Conservation (phyloP, 2,888 invertebrate species). For the Caenorhabditis becei region DNA sequence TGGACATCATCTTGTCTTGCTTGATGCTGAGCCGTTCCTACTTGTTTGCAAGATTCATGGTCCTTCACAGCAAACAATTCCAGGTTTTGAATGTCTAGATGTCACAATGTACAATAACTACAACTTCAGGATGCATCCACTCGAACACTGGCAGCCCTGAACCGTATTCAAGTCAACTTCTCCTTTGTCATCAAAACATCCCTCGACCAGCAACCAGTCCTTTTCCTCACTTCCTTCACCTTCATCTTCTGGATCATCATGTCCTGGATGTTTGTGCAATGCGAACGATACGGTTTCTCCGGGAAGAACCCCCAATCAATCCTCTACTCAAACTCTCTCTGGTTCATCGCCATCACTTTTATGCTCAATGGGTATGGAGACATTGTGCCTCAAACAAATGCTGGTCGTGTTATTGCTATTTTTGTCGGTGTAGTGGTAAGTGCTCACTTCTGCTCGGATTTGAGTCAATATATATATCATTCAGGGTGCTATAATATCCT, state of each 20-base stretch:
- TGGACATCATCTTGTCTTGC: constrained; percentile 96
- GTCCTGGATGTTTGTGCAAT: constrained; percentile 97
- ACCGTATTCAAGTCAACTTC: constrained; percentile 92
- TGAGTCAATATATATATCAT: constrained; percentile 44
- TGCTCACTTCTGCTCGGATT: neutral
- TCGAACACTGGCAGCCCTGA: constrained; percentile 84
- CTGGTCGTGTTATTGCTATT: constrained; percentile 98
- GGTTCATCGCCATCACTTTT: constrained; percentile 88
- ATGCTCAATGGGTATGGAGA: constrained; percentile 99
- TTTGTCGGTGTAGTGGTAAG: constrained; percentile 99
- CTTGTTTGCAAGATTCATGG: constrained; percentile 98
- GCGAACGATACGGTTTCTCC: constrained; percentile 86
- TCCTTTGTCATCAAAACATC: constrained; percentile 96
- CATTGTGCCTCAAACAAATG: constrained; percentile 98
- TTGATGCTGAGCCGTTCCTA: constrained; percentile 99
- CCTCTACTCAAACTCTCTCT: constrained; percentile 80
- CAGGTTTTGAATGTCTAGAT: constrained; percentile 71
- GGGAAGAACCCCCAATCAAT: constrained; percentile 74
- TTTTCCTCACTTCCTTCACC: constrained; percentile 99
- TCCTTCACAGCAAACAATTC: constrained; percentile 99
- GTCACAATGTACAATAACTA: neutral
- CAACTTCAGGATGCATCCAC: constrained; percentile 90
- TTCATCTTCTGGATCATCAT: constrained; percentile 99
- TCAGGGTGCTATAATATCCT: constrained; percentile 98
- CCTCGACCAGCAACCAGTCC: constrained; percentile 98